Evolutionary conservation across 2,888 invertebrate species (phyloP).

Genomic region (Sphaerophoria rueppellii): DNA sequence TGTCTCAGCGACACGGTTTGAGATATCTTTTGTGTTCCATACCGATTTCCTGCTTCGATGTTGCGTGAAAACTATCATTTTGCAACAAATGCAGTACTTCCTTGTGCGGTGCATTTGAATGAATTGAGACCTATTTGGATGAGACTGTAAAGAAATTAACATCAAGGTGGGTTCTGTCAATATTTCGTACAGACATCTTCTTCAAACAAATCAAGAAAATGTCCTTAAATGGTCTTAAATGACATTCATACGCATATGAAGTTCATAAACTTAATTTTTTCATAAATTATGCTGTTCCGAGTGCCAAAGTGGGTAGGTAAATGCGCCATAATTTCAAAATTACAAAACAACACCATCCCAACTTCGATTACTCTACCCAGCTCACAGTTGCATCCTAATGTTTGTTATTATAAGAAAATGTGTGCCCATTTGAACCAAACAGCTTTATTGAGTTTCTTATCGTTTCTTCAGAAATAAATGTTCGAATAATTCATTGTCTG

Average conservation of each 20-base stretch:
- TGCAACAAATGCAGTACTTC: slow-evolving; percentile 33
- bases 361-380: not conserved
- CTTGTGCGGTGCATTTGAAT: too few species aligned
- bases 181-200: too few species aligned
- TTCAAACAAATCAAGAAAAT: too few species aligned
- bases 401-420: not conserved
- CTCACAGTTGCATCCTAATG: not conserved
- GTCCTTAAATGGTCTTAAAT: too few species aligned
- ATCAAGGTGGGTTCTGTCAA: too few species aligned
- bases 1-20: not conserved
- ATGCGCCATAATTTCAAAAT: not conserved
- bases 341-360: not conserved
- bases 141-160: too few species aligned
- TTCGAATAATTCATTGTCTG: slow-evolving; percentile 8
- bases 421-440: not conserved
- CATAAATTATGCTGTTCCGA: not conserved
- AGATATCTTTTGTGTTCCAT: not conserved
- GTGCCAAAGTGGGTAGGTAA: not conserved
- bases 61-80: slow-evolving; percentile 57
- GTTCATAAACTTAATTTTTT: not conserved
- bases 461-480: slow-evolving; percentile 7
- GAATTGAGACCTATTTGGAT: too few species aligned
- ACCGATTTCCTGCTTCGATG: slow-evolving; percentile 21
- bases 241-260: too few species aligned
- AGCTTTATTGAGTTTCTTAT: slow-evolving; percentile 15